Base-by-base conservation (phyloP, 2,888 invertebrate species). In the Choreutis nemorana region DNA sequence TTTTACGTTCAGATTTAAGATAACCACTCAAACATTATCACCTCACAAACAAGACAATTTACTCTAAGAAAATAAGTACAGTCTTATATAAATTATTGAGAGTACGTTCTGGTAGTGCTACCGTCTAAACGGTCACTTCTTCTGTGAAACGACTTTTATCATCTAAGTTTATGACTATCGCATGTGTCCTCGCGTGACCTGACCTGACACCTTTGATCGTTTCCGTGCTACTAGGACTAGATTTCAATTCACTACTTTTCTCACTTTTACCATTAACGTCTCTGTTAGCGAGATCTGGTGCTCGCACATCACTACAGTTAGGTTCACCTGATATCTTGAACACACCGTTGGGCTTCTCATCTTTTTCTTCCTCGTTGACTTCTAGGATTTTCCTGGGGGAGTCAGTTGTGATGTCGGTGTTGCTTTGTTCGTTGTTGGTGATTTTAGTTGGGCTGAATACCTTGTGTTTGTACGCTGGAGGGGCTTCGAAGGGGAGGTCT, bases 121-220 rank as follows among this genome's bases (percentile, higher is more conserved):
- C n/a, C n/a, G n/a, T n/a, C n/a, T 81, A 89, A 46, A 90, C 90
- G 28, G 89, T 90, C 39, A 90, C 89, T 63, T 90, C 90, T 62
- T 90, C 90, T 24, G 89, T 89, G 62, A 89, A 90, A 47, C 89
- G 81, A 60, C 86, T 89, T 52, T 89, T 89, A 64, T 90, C 90
- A 54, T 90, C 89, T 47, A 90, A 70, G 63, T 90, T 90, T 41
- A 90, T 87, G 44, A 90, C 86, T 49, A 90, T 88, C n/a, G 87
- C 86, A 48, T 87, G 88, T 36, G 87, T 87, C 50, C 85, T 79
- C 8, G 87, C 86, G 46, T 87, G 88, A 1, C 87, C 87, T 5
- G 87, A 87, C 23, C 70, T 51, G 1, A 77, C 67, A 32, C 68
- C 71, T 36, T 53, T 58, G 6, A 70, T 55, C 13, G 71, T 65